Conservation (phyloP, 1,140 invertebrate genomes). For the Chelonus insularis region DNA sequence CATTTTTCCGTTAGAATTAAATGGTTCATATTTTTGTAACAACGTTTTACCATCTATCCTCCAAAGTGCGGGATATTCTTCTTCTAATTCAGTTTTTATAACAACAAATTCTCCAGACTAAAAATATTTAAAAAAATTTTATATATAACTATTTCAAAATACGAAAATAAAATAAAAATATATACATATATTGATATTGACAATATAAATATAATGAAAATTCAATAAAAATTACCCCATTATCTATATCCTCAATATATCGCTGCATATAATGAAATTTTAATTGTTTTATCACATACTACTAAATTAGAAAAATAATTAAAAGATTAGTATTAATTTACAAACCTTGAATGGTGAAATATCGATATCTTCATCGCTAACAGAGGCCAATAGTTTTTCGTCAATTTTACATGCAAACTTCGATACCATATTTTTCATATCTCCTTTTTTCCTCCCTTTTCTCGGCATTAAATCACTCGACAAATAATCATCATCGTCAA, state of each 20-base stretch:
- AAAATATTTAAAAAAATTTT: constrained; percentile 40
- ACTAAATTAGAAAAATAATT: not conserved
- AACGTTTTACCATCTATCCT: constrained; percentile 85
- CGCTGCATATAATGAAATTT: constrained; percentile 44
- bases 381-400: constrained; percentile 49
- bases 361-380: constrained; percentile 54
- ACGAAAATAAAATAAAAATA: not conserved
- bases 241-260: constrained; percentile 38
- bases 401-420: constrained; percentile 46
- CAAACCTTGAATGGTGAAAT: constrained; percentile 56
- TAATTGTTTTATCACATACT: not conserved
- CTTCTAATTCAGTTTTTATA: constrained; percentile 72
- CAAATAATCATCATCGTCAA: constrained; percentile 46
- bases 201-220: not conserved
- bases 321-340: constrained; percentile 15
- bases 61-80: constrained; percentile 82
- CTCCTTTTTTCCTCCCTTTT: constrained; percentile 44
- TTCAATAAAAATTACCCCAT: constrained; percentile 42
- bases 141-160: constrained; percentile 1
- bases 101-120: constrained; percentile 85
- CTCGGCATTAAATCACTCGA: constrained; percentile 37
- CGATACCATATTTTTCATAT: constrained; percentile 36
- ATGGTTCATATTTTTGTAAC: constrained; percentile 84
- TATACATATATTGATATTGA: not conserved
- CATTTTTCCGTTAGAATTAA: constrained; percentile 77